These are phyloP conservation scores for Amiota communis DNA, from an alignment of 2,888 invertebrate genomes.

Conservation along the genomic window DNA sequence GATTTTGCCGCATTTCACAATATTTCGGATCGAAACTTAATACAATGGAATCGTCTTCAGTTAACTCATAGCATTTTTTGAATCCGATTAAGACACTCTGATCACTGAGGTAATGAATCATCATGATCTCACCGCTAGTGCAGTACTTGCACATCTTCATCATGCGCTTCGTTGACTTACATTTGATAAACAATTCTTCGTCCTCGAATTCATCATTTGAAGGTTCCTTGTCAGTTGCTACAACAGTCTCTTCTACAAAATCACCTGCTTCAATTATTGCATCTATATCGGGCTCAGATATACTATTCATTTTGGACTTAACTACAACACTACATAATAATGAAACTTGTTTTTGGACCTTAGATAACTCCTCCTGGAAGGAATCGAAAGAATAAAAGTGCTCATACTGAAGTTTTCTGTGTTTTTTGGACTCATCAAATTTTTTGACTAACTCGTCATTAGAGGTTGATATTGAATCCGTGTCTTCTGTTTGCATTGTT, in stretches of 20 bases:
- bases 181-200: slow-evolving; percentile 32
- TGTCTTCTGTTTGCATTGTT: no score
- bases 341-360: no score
- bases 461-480: neutral
- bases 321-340: no score
- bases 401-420: neutral
- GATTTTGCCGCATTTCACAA: slow-evolving; percentile 35
- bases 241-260: no score
- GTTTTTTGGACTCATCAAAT: slow-evolving; percentile 39
- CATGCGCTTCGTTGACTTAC: slow-evolving; percentile 38
- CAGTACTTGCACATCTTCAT: slow-evolving; percentile 42
- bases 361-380: no score
- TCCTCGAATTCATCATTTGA: neutral
- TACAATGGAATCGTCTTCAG: slow-evolving; percentile 34
- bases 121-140: slow-evolving; percentile 48
- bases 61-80: slow-evolving; percentile 34
- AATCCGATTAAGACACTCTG: slow-evolving; percentile 36
- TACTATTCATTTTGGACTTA: no score
- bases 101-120: slow-evolving; percentile 50
- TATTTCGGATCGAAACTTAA: slow-evolving; percentile 40
- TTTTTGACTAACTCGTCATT: slow-evolving; percentile 42
- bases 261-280: neutral
- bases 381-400: neutral
- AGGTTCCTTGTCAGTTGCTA: no score
- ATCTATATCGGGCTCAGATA: neutral